Base-by-base conservation (phyloP, 1,140 invertebrate genomes). In the Apis cerana region DNA sequence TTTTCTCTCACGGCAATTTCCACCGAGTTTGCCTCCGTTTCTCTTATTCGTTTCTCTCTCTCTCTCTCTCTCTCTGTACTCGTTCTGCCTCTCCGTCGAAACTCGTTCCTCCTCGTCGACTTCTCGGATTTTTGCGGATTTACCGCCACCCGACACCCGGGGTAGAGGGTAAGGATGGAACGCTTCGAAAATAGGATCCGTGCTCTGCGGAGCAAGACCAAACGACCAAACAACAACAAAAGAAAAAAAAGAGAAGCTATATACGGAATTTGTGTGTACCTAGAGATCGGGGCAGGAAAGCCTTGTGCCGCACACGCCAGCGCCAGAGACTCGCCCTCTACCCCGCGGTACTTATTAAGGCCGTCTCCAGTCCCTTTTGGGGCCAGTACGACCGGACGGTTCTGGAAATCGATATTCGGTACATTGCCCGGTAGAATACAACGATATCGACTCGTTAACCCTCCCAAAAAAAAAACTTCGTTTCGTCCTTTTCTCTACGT, bases 241-340 rank as follows among this genome's bases (percentile, higher is more conserved):
- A 78, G 72, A 80, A 79, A 79, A 85, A 83, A 83, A 82, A 82
- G 67, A 77, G 70, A 85, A 88, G 82, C 77, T 88, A 80, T 84
- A 80, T 84, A 83, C 82, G 84, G 80, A 89, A 76, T 62, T 56
- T 69, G 64, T 74, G 84, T 92, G 90, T 92, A 92, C 91, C 91
- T 92, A 91, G 89, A 89, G 88, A 90, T 91, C 74, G 95, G 95
- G 71, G 95, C 93, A 58, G 95, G 95, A 88, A 94, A 96, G 84
- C 95, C 95, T 94, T 97, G 96, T 80, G 96, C 96, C 89, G 96
- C 95, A 91, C 96, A 97, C 83, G 96, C 94, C 82, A 97, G 92
- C 82, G 94, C 95, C 87, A 95, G 90, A 80, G 88, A 86, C 79
- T 90, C 85, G 69, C 85, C 87, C 80, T 91, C 84, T 90, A 92